Base-by-base conservation (phyloP, 1,140 invertebrate genomes). In the Drosophila gunungcola region DNA sequence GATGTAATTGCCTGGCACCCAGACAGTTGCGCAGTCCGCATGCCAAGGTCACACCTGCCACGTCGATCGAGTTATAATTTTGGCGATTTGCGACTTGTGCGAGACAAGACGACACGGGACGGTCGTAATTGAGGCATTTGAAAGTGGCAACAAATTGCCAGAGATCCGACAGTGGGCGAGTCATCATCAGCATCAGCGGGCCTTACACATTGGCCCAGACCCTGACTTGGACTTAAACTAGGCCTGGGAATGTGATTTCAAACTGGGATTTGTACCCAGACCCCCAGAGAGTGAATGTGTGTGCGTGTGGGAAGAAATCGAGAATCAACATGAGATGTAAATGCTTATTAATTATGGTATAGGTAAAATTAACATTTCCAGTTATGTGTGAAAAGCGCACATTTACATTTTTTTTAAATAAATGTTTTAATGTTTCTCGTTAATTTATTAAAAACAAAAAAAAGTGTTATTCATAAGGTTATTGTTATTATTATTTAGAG, bases 11-110 rank as follows among this genome's bases (percentile, higher is more conserved):
- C 32, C 62, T 51, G 63, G 21, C 57, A 67, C 48, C 0, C n/a
- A 41, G 38, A 39, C 36, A 11, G 54, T 76, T 76, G 72, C 72
- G 61, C 54, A 76, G 74, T 43, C 27, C 16, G 9, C 2, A 11
- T 16, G 41, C 61, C 72, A 76, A 76, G 73, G 73, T 76, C 73
- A 76, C 73, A 76, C 45, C 53, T 48, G 73, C 46, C 58, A 74
- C 32, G 58, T 29, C 72, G 73, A 65, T 70, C 64, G 64, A 70
- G 65, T 57, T 65, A 75, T 75, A 75, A 75, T 75, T 75, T 75
- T 53, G 42, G 61, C 72, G 73, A 75, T 76, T 76, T 75, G 61
- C 61, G 48, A 67, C 73, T 76, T 76, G 73, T 76, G 72, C 60
- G 72, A 57, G 64, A 45, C 12, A 34, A 51, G 32, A 29, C 39